Base-by-base conservation (phyloP, 23 tunicate genomes). In the Styela clava region DNA sequence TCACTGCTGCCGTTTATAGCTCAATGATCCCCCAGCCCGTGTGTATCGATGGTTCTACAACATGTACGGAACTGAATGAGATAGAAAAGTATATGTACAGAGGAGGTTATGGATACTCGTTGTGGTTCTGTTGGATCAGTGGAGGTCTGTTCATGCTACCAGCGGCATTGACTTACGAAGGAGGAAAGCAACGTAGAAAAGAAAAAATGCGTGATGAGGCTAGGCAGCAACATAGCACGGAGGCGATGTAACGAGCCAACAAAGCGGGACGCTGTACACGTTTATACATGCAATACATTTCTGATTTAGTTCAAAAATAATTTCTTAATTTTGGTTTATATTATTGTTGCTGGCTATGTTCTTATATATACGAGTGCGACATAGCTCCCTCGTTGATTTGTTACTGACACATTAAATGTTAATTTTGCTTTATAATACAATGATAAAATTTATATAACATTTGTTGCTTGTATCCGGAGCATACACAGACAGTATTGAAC, bases 91-190 rank as follows among this genome's bases (percentile, higher is more conserved):
- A 83, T 79, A 67, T 74, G 21, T 92, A 84, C 72, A 18, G 64
- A 1, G 88, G 87, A 22, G 87, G 85, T 12, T 92, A 92, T 73
- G 97, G 97, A 1, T 92, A 92, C 34, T 92, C 97, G 22, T 16
- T 92, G 78, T 92, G 97, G 97, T 34, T 92, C 32, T 33, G 88
- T 20, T 92, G 97, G 97, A 68, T 92, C 16, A 82, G 83, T 2
- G 85, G 88, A 37, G 97, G 97, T 33, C 68, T 84, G 21, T 92
- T 92, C 33, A 78, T 92, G 19, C 83, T 74, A 21, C 86, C 97
- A n/a, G 88, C 91, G 2, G 97, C 87, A 16, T 27, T 86, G 79
- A 76, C 90, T 16, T 92, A 74, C 63, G 97, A 92, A 68, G 97
- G 97, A 25, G 79, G 88, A 67, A 78, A 83, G 33, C 91, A 86